Base-by-base conservation (phyloP, 2,888 invertebrate genomes). In the Torymus tubicola region DNA sequence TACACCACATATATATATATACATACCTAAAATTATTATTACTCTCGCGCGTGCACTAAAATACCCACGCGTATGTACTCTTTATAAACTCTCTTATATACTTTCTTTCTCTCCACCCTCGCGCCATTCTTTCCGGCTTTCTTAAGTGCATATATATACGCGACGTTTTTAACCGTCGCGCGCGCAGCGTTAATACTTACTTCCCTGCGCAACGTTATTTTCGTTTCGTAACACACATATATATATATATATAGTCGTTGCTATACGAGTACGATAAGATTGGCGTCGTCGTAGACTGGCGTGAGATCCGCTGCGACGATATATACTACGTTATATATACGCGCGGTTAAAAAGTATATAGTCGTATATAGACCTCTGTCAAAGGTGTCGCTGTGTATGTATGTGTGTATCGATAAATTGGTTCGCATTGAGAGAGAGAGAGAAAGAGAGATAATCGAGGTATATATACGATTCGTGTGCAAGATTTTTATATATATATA, bases 171-270 rank as follows among this genome's bases (percentile, higher is more conserved):
- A 10, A 31, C 11, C n/a, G 14, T 13, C 16, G 2, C 31, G 13
- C 8, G 42, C 18, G 52, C 50, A 24, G 52, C 24, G 5, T 31
- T 31, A 31, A n/a, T n/a, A n/a, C n/a, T n/a, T 31, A 31, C 31
- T 31, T 8, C 8, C 31, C 31, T 31, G n/a, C n/a, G 58, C 57
- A 42, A 31, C 18, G 21, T 57, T 73, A 73, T 73, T 69, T 53
- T 69, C 52, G 57, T 78, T 73, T 68, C 68, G 55, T 68, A 68
- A 79, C 53, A 21, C 8, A 11, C 65, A 42, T 2, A 16, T 16
- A 53, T 2, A 63, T 8, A 63, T 3, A 42, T 63, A 42, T 11
- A 57, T 12, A 57, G n/a, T 31, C 31, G 31, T 8, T 8, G n/a
- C 57, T 8, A 13, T 12, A 63, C 63, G 12, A 14, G 31, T 14